Evolutionary conservation across 2,888 invertebrate species (phyloP), one percentile per base, ranked within the genome.

Genomic region (Ditylenchus weischeri): DNA sequence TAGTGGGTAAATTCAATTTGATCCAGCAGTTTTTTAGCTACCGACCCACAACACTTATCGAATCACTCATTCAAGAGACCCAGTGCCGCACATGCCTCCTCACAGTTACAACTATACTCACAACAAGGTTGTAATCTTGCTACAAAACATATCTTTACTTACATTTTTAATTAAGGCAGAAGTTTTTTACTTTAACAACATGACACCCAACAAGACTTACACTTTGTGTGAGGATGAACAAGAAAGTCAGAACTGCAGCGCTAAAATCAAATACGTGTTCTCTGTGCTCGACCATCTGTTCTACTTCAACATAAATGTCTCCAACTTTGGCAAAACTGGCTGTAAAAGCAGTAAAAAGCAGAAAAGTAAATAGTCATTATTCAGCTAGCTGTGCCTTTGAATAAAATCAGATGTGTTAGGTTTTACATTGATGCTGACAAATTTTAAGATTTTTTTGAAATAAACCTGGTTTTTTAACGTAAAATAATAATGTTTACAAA

Each of bases 1-100:
- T n/a, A n/a, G n/a, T n/a, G n/a, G n/a, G n/a, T n/a, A n/a, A n/a
- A n/a, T n/a, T n/a, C n/a, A n/a, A n/a, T n/a, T n/a, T n/a, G n/a
- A n/a, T n/a, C n/a, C n/a, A n/a, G n/a, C n/a, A n/a, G n/a, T n/a
- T 15, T 11, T 69, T 43, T 21, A 71, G 68, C 51, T 68, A 35
- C n/a, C 54, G 1, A 58, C 58, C 0, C 48, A 68, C 36, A 51
- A 29, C 57, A 66, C 67, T 15, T 70, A 67, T 57, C 70, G 70
- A n/a, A 57, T 70, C 10, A 61, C 66, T 13, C 54, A 70, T 59
- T 23, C 47, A 10, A 64, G 71, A 29, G 70, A 70, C 57, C 29
- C 65, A 21, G 66, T 70, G 23, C 35, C 62, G 5, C 70, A 70
- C 43, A 15, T 70, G 13, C 70, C 70, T 4, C 65, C 71, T 15